These are phyloP conservation scores for Trochalopteron elliotii DNA, from an alignment of 2,113 vertebrate genomes.

Conservation along the genomic window DNA sequence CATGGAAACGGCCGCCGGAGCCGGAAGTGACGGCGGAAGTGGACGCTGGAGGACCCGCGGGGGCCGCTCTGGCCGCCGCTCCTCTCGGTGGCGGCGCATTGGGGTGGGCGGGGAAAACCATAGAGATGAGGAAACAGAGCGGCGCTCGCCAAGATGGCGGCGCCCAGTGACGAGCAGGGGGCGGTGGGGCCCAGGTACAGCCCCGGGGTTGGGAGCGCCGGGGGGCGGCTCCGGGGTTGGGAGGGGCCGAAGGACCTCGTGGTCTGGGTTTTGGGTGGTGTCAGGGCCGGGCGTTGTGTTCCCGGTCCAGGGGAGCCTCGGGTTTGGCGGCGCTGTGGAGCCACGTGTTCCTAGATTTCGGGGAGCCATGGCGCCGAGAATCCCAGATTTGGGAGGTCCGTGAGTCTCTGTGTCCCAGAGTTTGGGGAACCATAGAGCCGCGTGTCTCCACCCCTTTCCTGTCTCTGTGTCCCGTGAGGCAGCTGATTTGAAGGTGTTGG, in stretches of 20 bases:
- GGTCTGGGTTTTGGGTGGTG: not conserved
- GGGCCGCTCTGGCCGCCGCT: not conserved
- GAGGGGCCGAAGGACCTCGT: not conserved
- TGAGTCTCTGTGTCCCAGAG: too few relatives aligned
- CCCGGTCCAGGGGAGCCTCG: not conserved
- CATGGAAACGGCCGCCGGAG: not conserved
- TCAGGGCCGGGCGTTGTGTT: not conserved
- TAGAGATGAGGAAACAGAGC: not conserved
- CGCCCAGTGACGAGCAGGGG: not conserved
- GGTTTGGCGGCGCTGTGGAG: not conserved
- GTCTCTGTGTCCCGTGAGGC: not conserved
- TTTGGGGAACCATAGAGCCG: not conserved
- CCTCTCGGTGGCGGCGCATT: not conserved
- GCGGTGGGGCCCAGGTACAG: not conserved
- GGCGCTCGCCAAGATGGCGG: not conserved
- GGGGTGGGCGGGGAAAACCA: not conserved
- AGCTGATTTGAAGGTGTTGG: not conserved
- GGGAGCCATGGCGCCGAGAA: not conserved
- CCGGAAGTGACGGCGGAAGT: not conserved
- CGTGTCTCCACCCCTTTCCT: not conserved
- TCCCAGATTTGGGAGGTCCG: not conserved
- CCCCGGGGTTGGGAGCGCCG: not conserved
- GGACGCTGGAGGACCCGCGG: not conserved
- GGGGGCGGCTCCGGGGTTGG: not conserved
- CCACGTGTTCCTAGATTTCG: not conserved